Conservation (phyloP, 1,140 invertebrate species). For the Pentalonia nigronervosa region DNA sequence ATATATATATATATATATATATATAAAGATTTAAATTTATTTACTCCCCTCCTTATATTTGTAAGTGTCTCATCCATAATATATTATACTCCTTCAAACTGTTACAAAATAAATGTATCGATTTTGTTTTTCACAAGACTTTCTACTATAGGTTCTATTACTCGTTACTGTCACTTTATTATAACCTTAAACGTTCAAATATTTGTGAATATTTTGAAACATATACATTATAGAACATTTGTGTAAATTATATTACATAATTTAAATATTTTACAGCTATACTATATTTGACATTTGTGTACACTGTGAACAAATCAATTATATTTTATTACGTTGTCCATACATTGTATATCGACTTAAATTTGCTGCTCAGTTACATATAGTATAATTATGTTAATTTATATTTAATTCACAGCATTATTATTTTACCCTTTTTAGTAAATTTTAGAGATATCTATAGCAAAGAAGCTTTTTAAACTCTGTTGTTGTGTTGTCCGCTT, state of each 20-base stretch:
- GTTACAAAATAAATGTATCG: background rate
- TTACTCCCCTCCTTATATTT: background rate
- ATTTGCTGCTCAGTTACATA: background rate
- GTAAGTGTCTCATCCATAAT: background rate
- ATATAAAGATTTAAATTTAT: background rate
- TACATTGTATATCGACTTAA: background rate
- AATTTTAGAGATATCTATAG: background rate
- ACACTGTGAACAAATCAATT: background rate
- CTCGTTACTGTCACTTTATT: background rate
- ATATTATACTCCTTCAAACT: background rate
- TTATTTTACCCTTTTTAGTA: background rate
- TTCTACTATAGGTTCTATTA: background rate
- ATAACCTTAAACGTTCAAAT: background rate
- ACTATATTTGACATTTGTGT: background rate
- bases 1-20: background rate
- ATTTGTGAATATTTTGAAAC: background rate
- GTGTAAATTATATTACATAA: background rate
- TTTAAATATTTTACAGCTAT: constrained; percentile 11
- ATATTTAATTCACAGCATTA: background rate
- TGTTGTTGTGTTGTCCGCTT: too few relatives aligned
- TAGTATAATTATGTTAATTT: background rate
- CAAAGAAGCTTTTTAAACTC: background rate
- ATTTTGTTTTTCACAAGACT: background rate
- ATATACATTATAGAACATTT: background rate
- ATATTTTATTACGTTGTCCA: background rate